phyloP scores from a whole-genome alignment of 1,140 invertebrate species.

The Brachionus angularis region DNA sequence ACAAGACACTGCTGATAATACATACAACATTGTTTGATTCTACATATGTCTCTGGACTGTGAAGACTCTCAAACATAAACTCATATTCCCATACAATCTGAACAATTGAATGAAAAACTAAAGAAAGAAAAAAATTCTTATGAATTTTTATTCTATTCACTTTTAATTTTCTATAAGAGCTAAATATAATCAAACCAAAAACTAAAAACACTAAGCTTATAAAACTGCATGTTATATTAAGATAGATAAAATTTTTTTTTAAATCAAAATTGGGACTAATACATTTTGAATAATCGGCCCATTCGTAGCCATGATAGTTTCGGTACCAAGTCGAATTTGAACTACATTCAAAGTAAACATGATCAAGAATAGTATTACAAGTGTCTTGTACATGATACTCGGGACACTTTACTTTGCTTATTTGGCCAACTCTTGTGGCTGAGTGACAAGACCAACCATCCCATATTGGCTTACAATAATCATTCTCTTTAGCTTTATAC shows the following conservation, averaged over 20 bases:
- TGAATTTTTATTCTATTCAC: conserved; percentile 27
- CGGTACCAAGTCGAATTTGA: conserved; percentile 12
- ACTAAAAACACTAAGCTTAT: conserved; percentile 31
- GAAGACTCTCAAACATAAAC: neutral
- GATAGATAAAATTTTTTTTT: neutral
- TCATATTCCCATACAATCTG: conserved; percentile 14
- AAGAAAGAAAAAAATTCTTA: conserved; percentile 35
- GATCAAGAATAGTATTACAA: conserved; percentile 9
- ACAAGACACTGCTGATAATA: neutral
- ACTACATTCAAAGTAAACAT: neutral
- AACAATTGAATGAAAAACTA: conserved; percentile 9
- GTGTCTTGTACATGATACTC: neutral
- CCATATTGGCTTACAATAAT: neutral
- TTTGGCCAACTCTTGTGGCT: neutral
- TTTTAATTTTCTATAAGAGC: conserved; percentile 10
- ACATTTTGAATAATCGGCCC: conserved; percentile 17
- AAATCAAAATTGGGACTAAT: neutral
- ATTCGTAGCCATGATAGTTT: neutral
- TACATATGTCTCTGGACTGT: neutral
- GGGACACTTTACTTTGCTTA: conserved; percentile 1
- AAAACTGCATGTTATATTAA: conserved; percentile 9
- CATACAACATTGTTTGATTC: neutral
- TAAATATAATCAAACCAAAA: conserved; percentile 19
- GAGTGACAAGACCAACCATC: conserved; percentile 34
- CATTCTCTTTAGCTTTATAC: neutral